Percentiles rank a stretch among this genome's conserved stretches.
Conservation (phyloP, 1,140 invertebrate species). For the Phocides pigmalion region DNA sequence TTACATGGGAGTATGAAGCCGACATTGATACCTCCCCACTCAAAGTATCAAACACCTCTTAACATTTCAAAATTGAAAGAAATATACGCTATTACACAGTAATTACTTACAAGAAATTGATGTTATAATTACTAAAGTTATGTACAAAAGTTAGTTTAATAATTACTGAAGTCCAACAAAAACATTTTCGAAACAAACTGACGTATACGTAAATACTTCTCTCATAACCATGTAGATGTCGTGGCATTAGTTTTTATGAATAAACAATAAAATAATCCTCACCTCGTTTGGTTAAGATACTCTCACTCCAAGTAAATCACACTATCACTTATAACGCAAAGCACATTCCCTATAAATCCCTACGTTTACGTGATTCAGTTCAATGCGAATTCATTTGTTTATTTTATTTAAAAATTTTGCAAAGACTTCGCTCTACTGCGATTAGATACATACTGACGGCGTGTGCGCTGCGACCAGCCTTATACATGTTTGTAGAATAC, state of each 20-base stretch:
- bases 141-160: no score
- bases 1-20: no score
- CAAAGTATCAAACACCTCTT: no score
- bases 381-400: constrained; percentile 5
- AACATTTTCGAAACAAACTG: no score
- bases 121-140: no score
- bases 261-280: constrained; percentile 3
- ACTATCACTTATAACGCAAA: constrained; percentile 15
- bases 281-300: not conserved
- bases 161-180: no score
- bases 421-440: constrained; percentile 39
- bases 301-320: not conserved
- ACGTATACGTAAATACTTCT: not conserved
- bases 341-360: not conserved
- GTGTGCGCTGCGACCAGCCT: constrained; percentile 23
- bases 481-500: constrained; percentile 13
- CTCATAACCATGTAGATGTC: not conserved
- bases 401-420: constrained; percentile 5
- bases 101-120: no score
- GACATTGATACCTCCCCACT: no score
- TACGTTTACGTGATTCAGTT: constrained; percentile 5
- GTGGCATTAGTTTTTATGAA: constrained; percentile 13
- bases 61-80: no score
- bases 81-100: no score
- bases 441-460: constrained; percentile 51